A percentile compares a stretch with the other conserved stretches of the same genome.
phyloP scores from a whole-genome alignment of 2,888 invertebrate genomes.

The Resseliella maxima region DNA sequence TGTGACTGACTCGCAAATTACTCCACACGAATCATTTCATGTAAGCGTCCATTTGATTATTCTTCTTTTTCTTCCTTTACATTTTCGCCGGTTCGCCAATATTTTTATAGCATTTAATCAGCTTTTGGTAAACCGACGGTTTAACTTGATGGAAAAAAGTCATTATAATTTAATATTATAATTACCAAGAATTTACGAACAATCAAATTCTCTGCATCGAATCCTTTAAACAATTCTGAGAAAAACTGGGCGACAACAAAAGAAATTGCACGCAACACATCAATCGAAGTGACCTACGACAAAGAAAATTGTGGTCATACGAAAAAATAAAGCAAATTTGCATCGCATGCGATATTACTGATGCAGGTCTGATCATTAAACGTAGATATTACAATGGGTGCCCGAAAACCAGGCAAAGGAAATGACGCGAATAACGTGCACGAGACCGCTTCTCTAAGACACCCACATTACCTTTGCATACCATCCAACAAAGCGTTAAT shows the following conservation, averaged over 20 bases:
- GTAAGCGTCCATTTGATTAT: not conserved
- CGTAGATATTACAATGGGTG: not conserved
- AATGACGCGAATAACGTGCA: not conserved
- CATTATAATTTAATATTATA: conserved; percentile 50
- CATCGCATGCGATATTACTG: not conserved
- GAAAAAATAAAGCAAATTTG: not conserved
- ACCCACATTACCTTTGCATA: not conserved
- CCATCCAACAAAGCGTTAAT: not conserved
- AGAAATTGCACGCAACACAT: conserved; percentile 39
- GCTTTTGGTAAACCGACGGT: not conserved
- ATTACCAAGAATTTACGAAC: conserved; percentile 52
- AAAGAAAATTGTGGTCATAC: conserved; percentile 43
- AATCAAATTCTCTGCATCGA: conserved; percentile 35
- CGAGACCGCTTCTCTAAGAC: not conserved
- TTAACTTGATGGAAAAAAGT: conserved; percentile 31
- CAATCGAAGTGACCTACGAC: conserved; percentile 51
- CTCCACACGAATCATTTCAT: conserved; percentile 27
- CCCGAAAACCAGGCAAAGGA: not conserved
- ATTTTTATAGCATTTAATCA: conserved; percentile 41
- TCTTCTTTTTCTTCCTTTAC: not conserved
- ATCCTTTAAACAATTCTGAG: conserved; percentile 49
- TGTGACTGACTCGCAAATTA: conserved; percentile 32
- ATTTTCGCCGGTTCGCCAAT: not conserved
- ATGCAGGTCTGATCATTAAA: not conserved
- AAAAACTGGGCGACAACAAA: conserved; percentile 6